Conservation (phyloP, 1,140 invertebrate genomes). For the Drosophila seguyi region DNA sequence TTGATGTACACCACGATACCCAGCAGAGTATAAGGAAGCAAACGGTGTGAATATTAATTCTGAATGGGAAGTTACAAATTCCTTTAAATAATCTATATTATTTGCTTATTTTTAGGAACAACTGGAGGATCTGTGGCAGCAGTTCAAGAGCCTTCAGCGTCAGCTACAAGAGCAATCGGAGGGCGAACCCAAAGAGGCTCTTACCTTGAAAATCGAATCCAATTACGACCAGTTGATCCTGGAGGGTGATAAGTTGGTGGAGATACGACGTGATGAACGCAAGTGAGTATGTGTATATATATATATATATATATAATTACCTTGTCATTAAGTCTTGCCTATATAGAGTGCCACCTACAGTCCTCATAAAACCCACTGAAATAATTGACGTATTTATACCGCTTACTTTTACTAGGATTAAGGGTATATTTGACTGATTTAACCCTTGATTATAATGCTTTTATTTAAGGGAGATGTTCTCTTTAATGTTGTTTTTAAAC, state of each 20-base stretch:
- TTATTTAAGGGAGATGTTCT: neutral
- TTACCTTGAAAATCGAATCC: constrained; percentile 82
- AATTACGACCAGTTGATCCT: constrained; percentile 82
- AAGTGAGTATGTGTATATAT: constrained; percentile 60
- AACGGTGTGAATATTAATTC: constrained; percentile 49
- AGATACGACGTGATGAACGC: constrained; percentile 71
- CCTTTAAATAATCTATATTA: neutral
- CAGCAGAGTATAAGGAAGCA: constrained; percentile 77
- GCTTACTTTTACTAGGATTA: too few relatives aligned
- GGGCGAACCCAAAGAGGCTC: constrained; percentile 76
- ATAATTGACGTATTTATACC: constrained; percentile 15
- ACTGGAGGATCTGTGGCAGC: constrained; percentile 76
- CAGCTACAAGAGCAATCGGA: constrained; percentile 77
- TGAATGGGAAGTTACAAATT: neutral
- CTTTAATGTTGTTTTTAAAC: neutral
- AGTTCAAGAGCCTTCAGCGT: constrained; percentile 79
- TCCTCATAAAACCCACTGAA: neutral
- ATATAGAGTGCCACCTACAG: neutral
- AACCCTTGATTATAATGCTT: too few relatives aligned
- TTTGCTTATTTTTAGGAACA: constrained; percentile 43
- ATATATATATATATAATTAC: too few relatives aligned
- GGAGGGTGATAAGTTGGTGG: constrained; percentile 80
- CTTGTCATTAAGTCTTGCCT: constrained; percentile 7
- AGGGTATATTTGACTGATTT: too few relatives aligned
- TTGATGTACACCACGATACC: constrained; percentile 76